Conservation (phyloP, 92 coral and sea anemone species). For the Meandrina meandrites region DNA sequence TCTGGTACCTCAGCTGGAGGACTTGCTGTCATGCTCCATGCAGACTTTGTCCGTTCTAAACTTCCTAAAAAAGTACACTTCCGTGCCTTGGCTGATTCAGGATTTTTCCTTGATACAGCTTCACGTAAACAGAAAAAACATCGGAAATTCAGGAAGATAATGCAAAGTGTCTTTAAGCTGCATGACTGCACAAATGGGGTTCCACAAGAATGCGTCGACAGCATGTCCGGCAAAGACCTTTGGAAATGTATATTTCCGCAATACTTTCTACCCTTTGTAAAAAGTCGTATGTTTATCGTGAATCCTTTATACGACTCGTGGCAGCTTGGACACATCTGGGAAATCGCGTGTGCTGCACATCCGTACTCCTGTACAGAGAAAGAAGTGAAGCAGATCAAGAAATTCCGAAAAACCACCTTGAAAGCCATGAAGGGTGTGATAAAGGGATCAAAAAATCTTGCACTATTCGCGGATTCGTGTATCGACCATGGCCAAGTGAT, state of each 20-base stretch:
- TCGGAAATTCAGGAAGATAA: slow-evolving; percentile 55
- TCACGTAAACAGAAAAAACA: slow-evolving; percentile 53
- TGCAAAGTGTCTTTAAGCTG: slow-evolving; percentile 69
- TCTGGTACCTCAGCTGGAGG: slow-evolving; percentile 98
- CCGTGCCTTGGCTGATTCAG: slow-evolving; percentile 83
- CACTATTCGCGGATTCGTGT: slow-evolving; percentile 74
- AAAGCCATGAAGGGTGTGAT: slow-evolving; percentile 63
- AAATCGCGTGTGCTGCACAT: slow-evolving; percentile 61
- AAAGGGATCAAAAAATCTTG: slow-evolving; percentile 23
- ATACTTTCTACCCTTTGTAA: slow-evolving; percentile 60
- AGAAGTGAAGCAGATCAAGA: slow-evolving; percentile 61
- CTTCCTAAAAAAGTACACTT: slow-evolving; percentile 61
- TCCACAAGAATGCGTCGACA: slow-evolving; percentile 56
- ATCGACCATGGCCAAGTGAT: slow-evolving; percentile 86
- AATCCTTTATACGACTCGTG: slow-evolving; percentile 86
- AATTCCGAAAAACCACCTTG: slow-evolving; percentile 64
- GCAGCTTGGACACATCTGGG: slow-evolving; percentile 76
- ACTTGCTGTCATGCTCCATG: slow-evolving; percentile 86
- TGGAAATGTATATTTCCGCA: slow-evolving; percentile 88
- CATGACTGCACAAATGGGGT: slow-evolving; percentile 83
- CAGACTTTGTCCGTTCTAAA: slow-evolving; percentile 78
- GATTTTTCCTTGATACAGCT: slow-evolving; percentile 77
- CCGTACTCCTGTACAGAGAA: slow-evolving; percentile 56
- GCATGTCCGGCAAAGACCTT: slow-evolving; percentile 44
- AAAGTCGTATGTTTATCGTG: slow-evolving; percentile 64